Base-by-base conservation (phyloP, 1,140 invertebrate genomes). In the Cotesia typhae region DNA sequence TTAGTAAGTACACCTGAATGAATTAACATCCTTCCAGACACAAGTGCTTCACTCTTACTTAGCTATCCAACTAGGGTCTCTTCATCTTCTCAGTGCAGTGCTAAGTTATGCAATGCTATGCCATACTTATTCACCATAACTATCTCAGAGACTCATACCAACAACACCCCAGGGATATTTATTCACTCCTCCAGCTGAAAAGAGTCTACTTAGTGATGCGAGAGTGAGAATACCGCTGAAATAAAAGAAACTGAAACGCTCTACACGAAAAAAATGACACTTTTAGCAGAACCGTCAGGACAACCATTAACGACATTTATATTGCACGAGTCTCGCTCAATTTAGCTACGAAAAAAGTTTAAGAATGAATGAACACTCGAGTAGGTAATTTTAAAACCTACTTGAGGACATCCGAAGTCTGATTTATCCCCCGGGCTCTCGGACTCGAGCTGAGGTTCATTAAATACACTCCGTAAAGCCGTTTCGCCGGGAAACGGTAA, bases 241-340 rank as follows among this genome's bases (percentile, higher is more conserved):
- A 67, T 12, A 67, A 67, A 35, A 53, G 35, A 67, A 51, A 14
- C 10, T 52, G 52, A 67, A 67, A 51, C 5, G 5, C 5, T 4
- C 36, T 37, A 20, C 53, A 10, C 36, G 20, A 65, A 65, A 28
- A 28, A 47, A 65, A 65, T 55, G 10, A 37, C 51, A 55, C 52
- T 67, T 67, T 36, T 55, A 67, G 51, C 66, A 67, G 51, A 41
- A 52, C 64, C 64, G 51, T 52, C 64, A 66, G 20, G 64, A 52
- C 64, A 9, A 38, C 64, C 64, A 66, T 66, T 66, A 66, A 66
- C 38, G 64, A 47, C 64, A 66, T 66, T 66, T 51, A 66, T 66
- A 66, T 66, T 63, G 35, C 60, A 63, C 9, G 17, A 28, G 37
- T 66, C 38, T 66, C 64, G 36, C 20, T 52, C 4, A 66, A 7